Evolutionary conservation across 2,888 invertebrate species (phyloP).

Genomic region (Euclidia mi): DNA sequence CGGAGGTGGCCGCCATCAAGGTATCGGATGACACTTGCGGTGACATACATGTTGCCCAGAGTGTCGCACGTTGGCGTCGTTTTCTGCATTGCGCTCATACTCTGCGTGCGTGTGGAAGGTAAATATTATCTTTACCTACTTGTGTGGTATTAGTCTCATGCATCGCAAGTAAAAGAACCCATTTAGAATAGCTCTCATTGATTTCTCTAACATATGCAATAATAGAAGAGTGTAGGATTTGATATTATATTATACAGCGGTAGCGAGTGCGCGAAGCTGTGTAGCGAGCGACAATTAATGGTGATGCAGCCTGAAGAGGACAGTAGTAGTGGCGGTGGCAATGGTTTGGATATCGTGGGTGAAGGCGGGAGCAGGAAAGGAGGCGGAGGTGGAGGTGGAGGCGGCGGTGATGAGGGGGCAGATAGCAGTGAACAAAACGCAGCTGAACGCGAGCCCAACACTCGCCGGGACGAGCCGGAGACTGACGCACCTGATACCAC

Average conservation of each 20-base stretch:
- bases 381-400: neutral
- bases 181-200: too few relatives aligned
- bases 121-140: neutral
- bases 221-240: neutral
- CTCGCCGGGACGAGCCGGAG: too few relatives aligned
- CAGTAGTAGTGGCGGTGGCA: too few relatives aligned
- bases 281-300: constrained; percentile 67
- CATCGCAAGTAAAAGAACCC: too few relatives aligned
- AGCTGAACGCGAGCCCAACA: too few relatives aligned
- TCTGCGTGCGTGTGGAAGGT: constrained; percentile 70
- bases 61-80: constrained; percentile 70
- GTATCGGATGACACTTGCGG: constrained; percentile 65
- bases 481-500: too few relatives aligned
- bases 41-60: constrained; percentile 67
- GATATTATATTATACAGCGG: constrained; percentile 52
- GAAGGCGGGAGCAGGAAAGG: constrained; percentile 9
- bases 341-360: too few relatives aligned
- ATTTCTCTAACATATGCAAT: too few relatives aligned
- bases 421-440: too few relatives aligned
- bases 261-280: constrained; percentile 68
- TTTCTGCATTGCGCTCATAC: constrained; percentile 81
- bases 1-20: constrained; percentile 28
- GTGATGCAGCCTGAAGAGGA: constrained; percentile 28
- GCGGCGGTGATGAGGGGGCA: too few relatives aligned
- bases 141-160: neutral